These are phyloP conservation scores for Brienomyrus brachyistius DNA, from an alignment of 2,113 vertebrate genomes.

Conservation along the genomic window DNA sequence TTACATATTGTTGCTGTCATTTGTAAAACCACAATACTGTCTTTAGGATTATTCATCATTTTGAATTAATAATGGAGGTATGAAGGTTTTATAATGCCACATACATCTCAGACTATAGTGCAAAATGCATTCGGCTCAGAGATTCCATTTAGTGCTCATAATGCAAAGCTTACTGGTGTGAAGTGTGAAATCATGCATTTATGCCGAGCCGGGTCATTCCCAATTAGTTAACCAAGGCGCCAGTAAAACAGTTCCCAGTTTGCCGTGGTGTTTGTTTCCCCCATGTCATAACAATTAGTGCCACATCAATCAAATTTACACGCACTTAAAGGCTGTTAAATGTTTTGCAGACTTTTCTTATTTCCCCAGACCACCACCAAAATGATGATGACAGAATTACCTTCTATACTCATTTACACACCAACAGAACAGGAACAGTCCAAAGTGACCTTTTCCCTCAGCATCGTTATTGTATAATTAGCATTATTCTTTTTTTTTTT, in stretches of 20 bases:
- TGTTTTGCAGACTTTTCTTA: background rate
- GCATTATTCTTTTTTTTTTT: background rate
- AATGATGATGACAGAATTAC: background rate
- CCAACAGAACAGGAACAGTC: background rate
- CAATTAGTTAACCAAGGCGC: background rate
- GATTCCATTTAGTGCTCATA: background rate
- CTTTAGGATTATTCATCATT: background rate
- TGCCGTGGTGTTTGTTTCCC: background rate
- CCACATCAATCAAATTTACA: constrained; percentile 1
- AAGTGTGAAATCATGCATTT: background rate
- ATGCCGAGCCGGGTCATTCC: background rate
- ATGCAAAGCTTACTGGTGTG: background rate
- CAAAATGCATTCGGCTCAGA: background rate
- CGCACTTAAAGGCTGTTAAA: background rate
- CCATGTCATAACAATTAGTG: background rate
- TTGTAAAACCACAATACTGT: background rate
- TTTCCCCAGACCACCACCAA: background rate
- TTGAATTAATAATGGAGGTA: background rate
- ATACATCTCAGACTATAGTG: background rate
- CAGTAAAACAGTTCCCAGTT: background rate
- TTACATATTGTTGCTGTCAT: background rate
- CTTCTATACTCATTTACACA: background rate
- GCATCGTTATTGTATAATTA: background rate
- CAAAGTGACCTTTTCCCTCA: background rate
- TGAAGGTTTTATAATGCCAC: background rate